Evolutionary conservation across 2,113 vertebrate genomes (phyloP), one percentile per base, ranked within the genome.

Genomic region (Gadus chalcogrammus): DNA sequence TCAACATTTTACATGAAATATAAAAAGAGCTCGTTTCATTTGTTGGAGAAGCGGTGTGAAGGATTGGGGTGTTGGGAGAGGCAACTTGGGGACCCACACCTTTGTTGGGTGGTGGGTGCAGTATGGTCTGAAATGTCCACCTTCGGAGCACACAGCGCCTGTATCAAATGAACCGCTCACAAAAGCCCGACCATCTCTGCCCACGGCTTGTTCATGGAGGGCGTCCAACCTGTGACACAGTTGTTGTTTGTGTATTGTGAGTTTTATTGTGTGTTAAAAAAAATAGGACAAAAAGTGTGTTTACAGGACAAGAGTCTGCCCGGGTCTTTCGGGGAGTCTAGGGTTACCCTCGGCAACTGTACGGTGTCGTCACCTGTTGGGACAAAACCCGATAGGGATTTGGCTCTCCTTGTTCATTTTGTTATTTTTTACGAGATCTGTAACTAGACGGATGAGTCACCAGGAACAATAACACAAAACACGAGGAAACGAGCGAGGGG

Each of bases 81-180:
- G 42, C 42, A 48, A 9, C 42, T 48, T 24, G 24, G 48, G n/a
- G 24, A 24, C 28, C 56, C 18, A 69, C 35, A 52, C 31, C 58
- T 55, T 62, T 18, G 59, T 18, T 24, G 12, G 8, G 8, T 4
- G n/a, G 67, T 64, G 52, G 61, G n/a, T 64, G 58, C 8, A 64
- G 70, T 15, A 72, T 67, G 68, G 35, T 70, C 76, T 72, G 72
- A 69, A 11, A 2, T 74, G 71, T 31, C 59, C 53, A 18, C 64
- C n/a, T 13, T 71, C 61, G 42, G 42, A 67, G 78, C 68, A 79
- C 80, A 86, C 76, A 64, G 80, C 6, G 42, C 9, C 11, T 55
- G 73, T 64, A 84, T 77, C 64, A 85, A 84, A 87, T 56, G 62
- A 53, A 64, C 6, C 22, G n/a, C 8, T 27, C 20, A 79, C 60